Percentiles rank a stretch among this genome's conserved stretches.
phyloP scores from a whole-genome alignment of 2,888 invertebrate genomes.

The Chaitophorus viminalis region DNA sequence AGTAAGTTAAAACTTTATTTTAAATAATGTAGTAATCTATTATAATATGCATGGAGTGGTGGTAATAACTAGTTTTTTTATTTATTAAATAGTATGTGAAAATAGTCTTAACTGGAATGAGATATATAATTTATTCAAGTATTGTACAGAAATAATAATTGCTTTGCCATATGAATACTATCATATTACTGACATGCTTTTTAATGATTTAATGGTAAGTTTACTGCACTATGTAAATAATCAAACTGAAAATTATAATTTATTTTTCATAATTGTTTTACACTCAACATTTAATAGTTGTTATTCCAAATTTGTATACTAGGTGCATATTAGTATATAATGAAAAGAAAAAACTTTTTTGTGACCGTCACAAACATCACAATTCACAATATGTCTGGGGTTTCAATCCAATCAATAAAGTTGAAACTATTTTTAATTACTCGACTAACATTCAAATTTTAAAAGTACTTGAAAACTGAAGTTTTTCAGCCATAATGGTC shows the following conservation, averaged over 20 bases:
- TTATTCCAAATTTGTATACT: neutral
- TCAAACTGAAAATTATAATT: neutral
- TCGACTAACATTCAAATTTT: no score
- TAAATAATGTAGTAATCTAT: neutral
- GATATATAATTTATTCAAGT: slow-evolving; percentile 25
- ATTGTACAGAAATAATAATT: slow-evolving; percentile 26
- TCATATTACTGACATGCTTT: slow-evolving; percentile 34
- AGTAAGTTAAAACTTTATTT: slow-evolving; percentile 21
- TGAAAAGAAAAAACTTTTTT: no score
- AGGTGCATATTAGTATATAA: no score
- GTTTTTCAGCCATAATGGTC: no score
- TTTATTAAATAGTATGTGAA: slow-evolving; percentile 27
- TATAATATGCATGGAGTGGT: neutral
- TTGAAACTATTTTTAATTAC: no score
- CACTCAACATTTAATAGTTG: neutral
- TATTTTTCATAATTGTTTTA: neutral
- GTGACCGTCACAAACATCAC: no score
- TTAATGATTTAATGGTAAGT: slow-evolving; percentile 53
- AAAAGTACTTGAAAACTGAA: no score
- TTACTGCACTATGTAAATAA: neutral
- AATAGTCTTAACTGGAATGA: slow-evolving; percentile 35
- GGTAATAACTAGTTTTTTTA: neutral
- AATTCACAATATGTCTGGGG: no score
- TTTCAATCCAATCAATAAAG: no score
- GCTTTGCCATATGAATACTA: slow-evolving; percentile 49